These are phyloP conservation scores for Rapana venosa DNA, from an alignment of 2,888 invertebrate species.

Conservation along the genomic window DNA sequence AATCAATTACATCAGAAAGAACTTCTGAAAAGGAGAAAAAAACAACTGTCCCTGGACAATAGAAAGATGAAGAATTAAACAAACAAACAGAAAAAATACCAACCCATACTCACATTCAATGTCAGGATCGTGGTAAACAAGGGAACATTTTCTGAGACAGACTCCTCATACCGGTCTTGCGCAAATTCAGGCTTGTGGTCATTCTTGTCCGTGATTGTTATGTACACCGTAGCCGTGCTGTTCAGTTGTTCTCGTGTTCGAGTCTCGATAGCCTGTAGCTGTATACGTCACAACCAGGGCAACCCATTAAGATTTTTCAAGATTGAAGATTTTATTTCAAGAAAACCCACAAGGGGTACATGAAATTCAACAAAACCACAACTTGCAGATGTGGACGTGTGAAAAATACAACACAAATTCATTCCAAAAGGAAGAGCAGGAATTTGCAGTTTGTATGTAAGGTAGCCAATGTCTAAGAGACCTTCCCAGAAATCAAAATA, in stretches of 20 bases:
- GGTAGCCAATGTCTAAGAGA: no score
- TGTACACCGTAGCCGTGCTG: constrained; percentile 42
- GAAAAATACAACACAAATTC: no score
- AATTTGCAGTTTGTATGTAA: no score
- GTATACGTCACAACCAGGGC: background rate
- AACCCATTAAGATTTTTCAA: no score
- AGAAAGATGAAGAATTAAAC: no score
- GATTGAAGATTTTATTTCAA: no score
- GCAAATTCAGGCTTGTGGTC: constrained; percentile 46
- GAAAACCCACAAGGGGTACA: no score
- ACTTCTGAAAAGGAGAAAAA: background rate
- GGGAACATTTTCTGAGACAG: constrained; percentile 25
- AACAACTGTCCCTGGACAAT: background rate
- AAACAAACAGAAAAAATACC: background rate
- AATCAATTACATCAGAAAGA: background rate
- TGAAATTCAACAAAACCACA: no score
- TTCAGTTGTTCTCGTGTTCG: background rate
- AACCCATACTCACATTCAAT: background rate
- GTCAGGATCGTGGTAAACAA: background rate
- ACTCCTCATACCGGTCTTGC: background rate
- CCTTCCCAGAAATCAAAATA: no score
- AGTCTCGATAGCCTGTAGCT: constrained; percentile 41
- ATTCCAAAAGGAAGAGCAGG: no score
- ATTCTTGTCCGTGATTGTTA: constrained; percentile 46
- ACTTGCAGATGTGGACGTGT: no score